Evolutionary conservation across 2,113 vertebrate genomes (phyloP).

Genomic region (Indicator indicator): DNA sequence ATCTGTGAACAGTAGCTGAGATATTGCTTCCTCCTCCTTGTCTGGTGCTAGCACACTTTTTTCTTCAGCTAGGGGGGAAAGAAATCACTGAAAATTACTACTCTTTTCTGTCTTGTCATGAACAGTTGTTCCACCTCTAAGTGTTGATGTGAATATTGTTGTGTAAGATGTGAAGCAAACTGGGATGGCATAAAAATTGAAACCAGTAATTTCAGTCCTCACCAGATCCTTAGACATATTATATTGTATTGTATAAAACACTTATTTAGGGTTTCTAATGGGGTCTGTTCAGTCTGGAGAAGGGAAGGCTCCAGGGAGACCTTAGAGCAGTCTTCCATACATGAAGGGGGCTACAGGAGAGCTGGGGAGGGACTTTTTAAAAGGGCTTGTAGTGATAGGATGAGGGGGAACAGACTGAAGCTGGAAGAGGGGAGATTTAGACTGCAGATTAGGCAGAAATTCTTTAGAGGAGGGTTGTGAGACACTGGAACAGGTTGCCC

Average conservation of each 20-base stretch:
- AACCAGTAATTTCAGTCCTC: not conserved
- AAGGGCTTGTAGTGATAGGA: no score
- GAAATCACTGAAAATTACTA: not conserved
- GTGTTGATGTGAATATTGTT: not conserved
- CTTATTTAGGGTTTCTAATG: not conserved
- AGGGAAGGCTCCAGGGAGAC: no score
- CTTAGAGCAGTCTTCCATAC: no score
- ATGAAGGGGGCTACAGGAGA: no score
- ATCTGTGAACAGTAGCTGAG: not conserved
- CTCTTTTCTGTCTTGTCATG: not conserved
- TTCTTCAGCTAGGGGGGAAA: not conserved
- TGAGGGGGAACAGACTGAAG: no score
- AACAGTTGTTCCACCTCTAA: not conserved
- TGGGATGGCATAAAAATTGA: not conserved
- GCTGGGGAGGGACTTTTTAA: no score
- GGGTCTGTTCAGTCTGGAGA: no score
- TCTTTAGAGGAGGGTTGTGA: no score
- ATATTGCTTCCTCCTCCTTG: not conserved
- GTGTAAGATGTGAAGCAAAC: not conserved
- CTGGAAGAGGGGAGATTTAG: no score
- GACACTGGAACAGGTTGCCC: no score
- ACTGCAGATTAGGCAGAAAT: no score
- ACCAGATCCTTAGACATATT: not conserved
- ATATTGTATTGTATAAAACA: not conserved
- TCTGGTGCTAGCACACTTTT: not conserved